Percentiles rank a stretch among this genome's conserved stretches.
These are phyloP conservation scores for Mus spretus DNA, from an alignment of 2,797 vertebrate species.

Conservation along the genomic window DNA sequence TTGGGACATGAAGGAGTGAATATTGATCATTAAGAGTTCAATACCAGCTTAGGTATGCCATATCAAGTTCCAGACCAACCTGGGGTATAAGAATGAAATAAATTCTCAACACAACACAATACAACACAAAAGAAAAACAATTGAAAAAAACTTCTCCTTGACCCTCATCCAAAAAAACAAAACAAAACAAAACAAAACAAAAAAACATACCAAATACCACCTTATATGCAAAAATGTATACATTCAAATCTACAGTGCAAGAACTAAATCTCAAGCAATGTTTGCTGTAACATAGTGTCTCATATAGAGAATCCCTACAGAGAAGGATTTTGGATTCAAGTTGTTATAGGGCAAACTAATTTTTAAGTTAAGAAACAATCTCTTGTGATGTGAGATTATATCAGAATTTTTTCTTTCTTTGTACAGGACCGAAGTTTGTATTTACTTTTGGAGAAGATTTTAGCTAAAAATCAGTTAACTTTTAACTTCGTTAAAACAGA, in stretches of 20 bases:
- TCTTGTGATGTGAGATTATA: not conserved
- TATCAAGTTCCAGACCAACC: not conserved
- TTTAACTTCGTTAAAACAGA: slow-evolving; percentile 66
- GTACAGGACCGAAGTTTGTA: slow-evolving; percentile 44
- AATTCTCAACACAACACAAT: not conserved
- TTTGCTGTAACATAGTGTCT: not conserved
- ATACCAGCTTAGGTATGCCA: not conserved
- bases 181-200: not conserved
- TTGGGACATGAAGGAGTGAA: too few relatives aligned
- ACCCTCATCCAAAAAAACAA: not conserved
- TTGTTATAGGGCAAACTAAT: slow-evolving; percentile 1
- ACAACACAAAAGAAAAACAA: not conserved
- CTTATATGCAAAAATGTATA: slow-evolving; percentile 24
- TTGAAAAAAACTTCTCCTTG: not conserved
- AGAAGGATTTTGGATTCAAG: not conserved
- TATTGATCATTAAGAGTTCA: not conserved
- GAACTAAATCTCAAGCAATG: slow-evolving; percentile 51
- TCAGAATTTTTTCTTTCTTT: slow-evolving; percentile 39
- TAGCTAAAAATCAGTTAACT: slow-evolving; percentile 49
- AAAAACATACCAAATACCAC: not conserved
- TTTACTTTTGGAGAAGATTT: not conserved
- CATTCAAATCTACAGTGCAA: slow-evolving; percentile 30
- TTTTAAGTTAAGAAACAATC: not conserved
- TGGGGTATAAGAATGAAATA: not conserved
- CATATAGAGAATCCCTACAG: slow-evolving; percentile 1